phyloP scores from a whole-genome alignment of 2,797 vertebrate genomes.

The Danio albolineatus region DNA sequence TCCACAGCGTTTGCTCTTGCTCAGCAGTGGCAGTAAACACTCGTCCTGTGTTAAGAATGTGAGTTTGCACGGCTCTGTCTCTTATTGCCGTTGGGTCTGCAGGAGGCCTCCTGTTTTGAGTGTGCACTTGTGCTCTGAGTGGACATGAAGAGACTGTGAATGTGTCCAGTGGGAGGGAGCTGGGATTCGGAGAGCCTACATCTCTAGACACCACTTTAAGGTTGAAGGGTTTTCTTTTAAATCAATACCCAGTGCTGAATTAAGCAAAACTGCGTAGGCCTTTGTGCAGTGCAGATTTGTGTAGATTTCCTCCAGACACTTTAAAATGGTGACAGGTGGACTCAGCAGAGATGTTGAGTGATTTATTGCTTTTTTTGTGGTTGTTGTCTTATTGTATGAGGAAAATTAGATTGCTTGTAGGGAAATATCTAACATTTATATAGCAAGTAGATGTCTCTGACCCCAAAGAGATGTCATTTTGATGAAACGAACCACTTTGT shows the following conservation, averaged over 20 bases:
- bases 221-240: constrained; percentile 21
- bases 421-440: neutral
- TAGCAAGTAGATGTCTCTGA: neutral
- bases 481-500: too few relatives aligned
- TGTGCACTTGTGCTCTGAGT: constrained; percentile 48
- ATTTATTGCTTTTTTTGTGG: neutral
- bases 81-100: constrained; percentile 57
- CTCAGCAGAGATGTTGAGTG: neutral
- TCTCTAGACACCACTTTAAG: constrained; percentile 7
- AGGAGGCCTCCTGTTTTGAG: constrained; percentile 51
- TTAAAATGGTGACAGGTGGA: neutral
- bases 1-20: neutral
- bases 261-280: neutral
- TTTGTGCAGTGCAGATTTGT: neutral
- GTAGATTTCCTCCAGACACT: neutral
- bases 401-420: neutral
- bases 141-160: constrained; percentile 62
- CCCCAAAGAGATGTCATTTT: neutral
- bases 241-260: constrained; percentile 24
- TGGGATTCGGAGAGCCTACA: neutral
- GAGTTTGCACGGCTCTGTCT: constrained; percentile 11
- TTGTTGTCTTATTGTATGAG: neutral
- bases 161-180: constrained; percentile 17
- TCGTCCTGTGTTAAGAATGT: constrained; percentile 34
- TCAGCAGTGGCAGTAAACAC: constrained; percentile 36